Conservation (phyloP, 2,797 vertebrate species). For the Nyctibius grandis region DNA sequence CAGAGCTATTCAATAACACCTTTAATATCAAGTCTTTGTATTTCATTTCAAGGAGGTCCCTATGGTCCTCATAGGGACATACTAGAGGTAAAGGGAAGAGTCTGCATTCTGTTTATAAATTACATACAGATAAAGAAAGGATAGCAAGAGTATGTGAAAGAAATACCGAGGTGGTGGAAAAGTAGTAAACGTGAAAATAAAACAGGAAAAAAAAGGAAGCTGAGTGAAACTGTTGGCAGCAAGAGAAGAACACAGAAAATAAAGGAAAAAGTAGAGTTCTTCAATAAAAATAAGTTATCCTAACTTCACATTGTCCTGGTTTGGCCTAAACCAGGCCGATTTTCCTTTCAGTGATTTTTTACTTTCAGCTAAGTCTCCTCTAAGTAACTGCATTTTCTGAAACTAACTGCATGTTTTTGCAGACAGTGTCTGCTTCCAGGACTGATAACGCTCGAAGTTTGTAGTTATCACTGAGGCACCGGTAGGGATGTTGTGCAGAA, state of each 20-base stretch:
- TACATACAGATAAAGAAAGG: background rate
- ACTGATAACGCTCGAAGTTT: too few relatives aligned
- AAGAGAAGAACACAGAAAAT: background rate
- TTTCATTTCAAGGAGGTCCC: background rate
- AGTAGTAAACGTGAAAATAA: background rate
- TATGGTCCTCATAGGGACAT: background rate
- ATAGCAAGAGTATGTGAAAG: background rate
- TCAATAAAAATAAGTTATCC: background rate
- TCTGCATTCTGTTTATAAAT: background rate
- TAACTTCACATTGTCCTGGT: background rate
- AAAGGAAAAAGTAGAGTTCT: background rate
- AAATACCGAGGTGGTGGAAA: background rate
- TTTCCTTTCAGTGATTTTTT: too few relatives aligned
- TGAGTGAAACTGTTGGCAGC: background rate
- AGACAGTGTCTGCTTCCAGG: too few relatives aligned
- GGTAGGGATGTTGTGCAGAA: too few relatives aligned
- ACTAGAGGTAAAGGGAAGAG: background rate
- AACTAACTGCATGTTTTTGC: too few relatives aligned
- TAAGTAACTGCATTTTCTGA: too few relatives aligned
- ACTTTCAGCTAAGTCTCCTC: too few relatives aligned
- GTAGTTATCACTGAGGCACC: too few relatives aligned
- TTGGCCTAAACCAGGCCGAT: too few relatives aligned
- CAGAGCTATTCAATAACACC: background rate
- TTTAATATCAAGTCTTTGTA: background rate
- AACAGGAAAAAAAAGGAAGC: background rate